Evolutionary conservation across 2,797 vertebrate genomes (phyloP).

Genomic region (Leptodactylus fallax): DNA sequence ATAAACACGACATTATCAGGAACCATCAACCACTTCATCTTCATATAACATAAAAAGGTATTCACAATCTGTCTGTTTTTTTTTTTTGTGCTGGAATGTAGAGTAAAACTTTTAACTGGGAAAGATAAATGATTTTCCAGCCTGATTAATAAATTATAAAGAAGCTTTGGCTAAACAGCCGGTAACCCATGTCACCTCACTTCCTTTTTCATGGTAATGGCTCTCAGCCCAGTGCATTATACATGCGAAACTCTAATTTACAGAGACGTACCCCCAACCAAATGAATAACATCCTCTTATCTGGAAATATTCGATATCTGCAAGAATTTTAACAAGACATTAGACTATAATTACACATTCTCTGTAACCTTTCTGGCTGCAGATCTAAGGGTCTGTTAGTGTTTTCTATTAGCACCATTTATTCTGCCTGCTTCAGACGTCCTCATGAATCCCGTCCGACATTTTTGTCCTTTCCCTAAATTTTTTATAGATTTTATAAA

Average conservation of each 20-base stretch:
- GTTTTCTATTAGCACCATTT: conserved; percentile 12
- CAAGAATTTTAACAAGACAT: conserved; percentile 34
- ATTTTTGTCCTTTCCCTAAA: background rate
- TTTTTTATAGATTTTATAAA: background rate
- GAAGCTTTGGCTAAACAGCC: conserved; percentile 10
- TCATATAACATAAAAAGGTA: background rate
- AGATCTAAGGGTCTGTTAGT: conserved; percentile 42
- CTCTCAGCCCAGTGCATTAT: conserved; percentile 26
- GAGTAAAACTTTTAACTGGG: background rate
- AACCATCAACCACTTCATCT: background rate
- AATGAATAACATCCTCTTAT: conserved; percentile 41
- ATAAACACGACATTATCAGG: no score
- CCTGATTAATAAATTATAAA: conserved; percentile 53
- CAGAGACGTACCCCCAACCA: background rate
- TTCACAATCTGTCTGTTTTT: background rate
- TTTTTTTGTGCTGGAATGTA: background rate
- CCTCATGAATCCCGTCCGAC: background rate
- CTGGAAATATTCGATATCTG: conserved; percentile 24
- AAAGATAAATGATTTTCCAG: conserved; percentile 17
- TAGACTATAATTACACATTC: conserved; percentile 40
- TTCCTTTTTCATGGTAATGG: conserved; percentile 43
- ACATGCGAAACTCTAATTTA: conserved; percentile 14
- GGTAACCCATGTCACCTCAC: conserved; percentile 22
- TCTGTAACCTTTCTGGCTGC: conserved; percentile 27
- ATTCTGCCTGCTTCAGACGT: background rate